Conservation (phyloP, 2,113 vertebrate genomes). For the Centropristis striata region DNA sequence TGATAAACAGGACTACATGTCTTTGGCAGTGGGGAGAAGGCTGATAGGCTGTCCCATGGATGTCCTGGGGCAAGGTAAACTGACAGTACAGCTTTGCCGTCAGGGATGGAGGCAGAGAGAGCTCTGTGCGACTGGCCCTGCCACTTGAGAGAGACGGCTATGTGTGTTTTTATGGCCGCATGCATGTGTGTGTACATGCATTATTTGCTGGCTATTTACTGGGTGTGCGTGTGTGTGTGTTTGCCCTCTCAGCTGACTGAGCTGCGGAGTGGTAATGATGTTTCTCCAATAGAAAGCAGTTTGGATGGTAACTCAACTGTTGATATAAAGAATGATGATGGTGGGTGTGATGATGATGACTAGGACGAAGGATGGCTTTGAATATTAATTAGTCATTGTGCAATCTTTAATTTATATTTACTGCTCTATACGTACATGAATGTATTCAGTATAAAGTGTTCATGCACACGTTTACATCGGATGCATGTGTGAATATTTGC, state of each 20-base stretch:
- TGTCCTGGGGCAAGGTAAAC: conserved; percentile 89
- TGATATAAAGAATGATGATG: conserved; percentile 1
- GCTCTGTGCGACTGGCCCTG: conserved; percentile 71
- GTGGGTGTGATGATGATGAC: conserved; percentile 16
- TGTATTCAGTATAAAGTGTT: conserved; percentile 5
- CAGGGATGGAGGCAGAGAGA: conserved; percentile 80
- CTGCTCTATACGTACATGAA: conserved; percentile 1
- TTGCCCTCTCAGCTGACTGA: conserved; percentile 28
- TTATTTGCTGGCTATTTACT: conserved; percentile 19
- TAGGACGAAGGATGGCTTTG: conserved; percentile 8
- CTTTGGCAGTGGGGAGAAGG: conserved; percentile 79
- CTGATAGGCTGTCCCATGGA: conserved; percentile 82
- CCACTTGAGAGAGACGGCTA: conserved; percentile 58
- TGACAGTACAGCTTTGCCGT: conserved; percentile 78
- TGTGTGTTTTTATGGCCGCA: conserved; percentile 52
- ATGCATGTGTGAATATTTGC: conserved; percentile 35
- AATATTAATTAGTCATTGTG: conserved; percentile 51
- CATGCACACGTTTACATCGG: neutral
- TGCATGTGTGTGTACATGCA: conserved; percentile 29
- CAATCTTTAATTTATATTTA: neutral
- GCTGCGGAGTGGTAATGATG: conserved; percentile 48
- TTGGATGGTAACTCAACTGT: conserved; percentile 24
- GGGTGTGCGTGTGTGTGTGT: conserved; percentile 23
- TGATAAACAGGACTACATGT: conserved; percentile 88
- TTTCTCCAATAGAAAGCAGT: conserved; percentile 34